A percentile compares a stretch with the other conserved stretches of the same genome.
These are phyloP conservation scores for Agonopterix alstromeriana DNA, from an alignment of 2,888 invertebrate genomes.

Conservation along the genomic window DNA sequence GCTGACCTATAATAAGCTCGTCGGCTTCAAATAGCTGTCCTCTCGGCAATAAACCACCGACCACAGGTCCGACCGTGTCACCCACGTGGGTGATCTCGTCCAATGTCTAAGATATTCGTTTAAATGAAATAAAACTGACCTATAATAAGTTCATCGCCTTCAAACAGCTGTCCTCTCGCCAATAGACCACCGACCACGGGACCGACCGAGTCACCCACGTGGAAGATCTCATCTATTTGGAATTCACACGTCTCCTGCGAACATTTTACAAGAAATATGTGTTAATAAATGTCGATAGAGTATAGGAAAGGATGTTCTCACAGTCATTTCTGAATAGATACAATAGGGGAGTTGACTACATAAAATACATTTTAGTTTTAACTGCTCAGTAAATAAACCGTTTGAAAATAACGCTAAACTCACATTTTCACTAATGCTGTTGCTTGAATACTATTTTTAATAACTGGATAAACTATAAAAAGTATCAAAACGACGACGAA, in stretches of 20 bases:
- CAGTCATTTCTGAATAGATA: too few relatives aligned
- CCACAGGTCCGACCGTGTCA: constrained; percentile 86
- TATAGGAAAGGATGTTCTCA: too few relatives aligned
- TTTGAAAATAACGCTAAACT: too few relatives aligned
- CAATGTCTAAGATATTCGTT: too few relatives aligned
- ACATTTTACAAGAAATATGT: not conserved
- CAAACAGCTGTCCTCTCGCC: constrained; percentile 89
- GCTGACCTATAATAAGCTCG: constrained; percentile 80
- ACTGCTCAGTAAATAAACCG: too few relatives aligned
- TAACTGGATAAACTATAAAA: too few relatives aligned
- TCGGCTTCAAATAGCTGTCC: constrained; percentile 93
- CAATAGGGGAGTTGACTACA: too few relatives aligned
- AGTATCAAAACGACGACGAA: too few relatives aligned
- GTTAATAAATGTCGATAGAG: too few relatives aligned
- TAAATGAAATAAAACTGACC: constrained; percentile 45
- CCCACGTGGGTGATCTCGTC: constrained; percentile 95
- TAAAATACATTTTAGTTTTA: too few relatives aligned
- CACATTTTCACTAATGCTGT: too few relatives aligned
- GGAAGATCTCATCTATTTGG: constrained; percentile 96
- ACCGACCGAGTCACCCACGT: constrained; percentile 87
- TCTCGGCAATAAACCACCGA: constrained; percentile 89
- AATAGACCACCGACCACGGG: constrained; percentile 91
- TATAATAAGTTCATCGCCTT: constrained; percentile 87
- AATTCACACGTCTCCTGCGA: constrained; percentile 85
- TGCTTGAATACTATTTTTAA: too few relatives aligned